A percentile compares a stretch with the other conserved stretches of the same genome.
These are phyloP conservation scores for Eledone cirrhosa DNA, from an alignment of 2,888 invertebrate species.

Conservation along the genomic window DNA sequence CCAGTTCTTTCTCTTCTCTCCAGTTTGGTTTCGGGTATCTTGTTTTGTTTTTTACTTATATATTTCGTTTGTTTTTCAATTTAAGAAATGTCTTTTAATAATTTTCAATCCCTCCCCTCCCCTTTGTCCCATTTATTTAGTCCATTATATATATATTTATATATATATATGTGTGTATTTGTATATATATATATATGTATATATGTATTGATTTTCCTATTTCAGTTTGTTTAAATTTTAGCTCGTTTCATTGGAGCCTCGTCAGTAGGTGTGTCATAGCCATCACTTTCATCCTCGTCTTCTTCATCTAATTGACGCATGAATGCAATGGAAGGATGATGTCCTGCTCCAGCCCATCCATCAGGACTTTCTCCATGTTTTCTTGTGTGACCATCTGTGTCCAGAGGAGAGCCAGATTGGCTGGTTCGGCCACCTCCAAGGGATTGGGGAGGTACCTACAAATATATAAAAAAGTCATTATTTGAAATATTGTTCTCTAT, in stretches of 20 bases:
- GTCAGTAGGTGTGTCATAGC: not conserved
- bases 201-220: no score
- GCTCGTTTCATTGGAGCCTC: slow-evolving; percentile 12
- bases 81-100: no score
- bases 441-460: slow-evolving; percentile 28
- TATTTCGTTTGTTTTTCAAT: no score
- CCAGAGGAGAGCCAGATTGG: slow-evolving; percentile 12
- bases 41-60: no score
- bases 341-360: slow-evolving; percentile 15
- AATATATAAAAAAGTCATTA: slow-evolving; percentile 11
- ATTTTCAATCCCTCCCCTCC: no score
- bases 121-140: no score
- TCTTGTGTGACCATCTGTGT: not conserved
- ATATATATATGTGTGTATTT: no score
- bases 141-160: no score
- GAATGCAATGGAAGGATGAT: slow-evolving; percentile 12
- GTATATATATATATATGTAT: no score
- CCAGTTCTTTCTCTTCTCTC: no score
- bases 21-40: no score
- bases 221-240: not conserved
- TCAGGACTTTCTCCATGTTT: slow-evolving; percentile 18
- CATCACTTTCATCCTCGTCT: slow-evolving; percentile 1
- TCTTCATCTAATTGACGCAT: slow-evolving; percentile 10
- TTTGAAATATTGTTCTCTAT: slow-evolving; percentile 4
- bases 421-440: slow-evolving; percentile 25